Evolutionary conservation across 2,113 vertebrate species (phyloP), one percentile per base, ranked within the genome.

Genomic region (Setophaga kirtlandii): DNA sequence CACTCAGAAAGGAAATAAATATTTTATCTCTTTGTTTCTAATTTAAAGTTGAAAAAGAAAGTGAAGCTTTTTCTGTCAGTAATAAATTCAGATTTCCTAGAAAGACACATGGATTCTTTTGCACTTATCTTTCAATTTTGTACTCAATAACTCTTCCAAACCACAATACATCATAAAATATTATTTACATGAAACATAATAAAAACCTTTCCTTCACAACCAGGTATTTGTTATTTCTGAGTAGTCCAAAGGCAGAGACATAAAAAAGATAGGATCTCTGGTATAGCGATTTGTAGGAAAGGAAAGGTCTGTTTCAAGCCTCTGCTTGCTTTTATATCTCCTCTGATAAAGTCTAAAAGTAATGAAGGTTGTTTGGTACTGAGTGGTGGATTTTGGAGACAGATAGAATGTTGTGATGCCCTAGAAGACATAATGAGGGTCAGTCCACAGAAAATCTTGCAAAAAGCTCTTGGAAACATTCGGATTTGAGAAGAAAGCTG

Each of bases 21-120:
- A 91, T 90, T 93, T 93, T 91, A 58, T 87, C 62, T 95, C 25
- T 76, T 95, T 91, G 55, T 96, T 94, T 95, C 89, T 76, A 77
- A 89, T 96, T 95, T 86, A 82, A 96, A 88, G 21, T 83, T 93
- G 50, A 33, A 89, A 90, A 92, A 62, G 15, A 71, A 92, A 76
- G 67, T 42, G 63, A 27, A 83, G n/a, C 10, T 44, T 77, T 82
- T 92, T 92, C 76, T 80, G 41, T 82, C 42, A 0, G 0, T 91
- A 56, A 87, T 60, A 95, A 84, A 81, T 83, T 50, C 46, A 30
- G 28, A 74, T 96, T 89, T 55, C n/a, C 56, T 91, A 59, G 50
- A 58, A 75, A 27, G 42, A 69, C 33, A 33, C 22, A 50, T 0
- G 11, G 47, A 89, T 93, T 94, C 55, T 70, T 94, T 94, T 79